A percentile compares a stretch with the other conserved stretches of the same genome.
These are phyloP conservation scores for Nephrotoma appendiculata DNA, from an alignment of 2,888 invertebrate species.

Conservation along the genomic window DNA sequence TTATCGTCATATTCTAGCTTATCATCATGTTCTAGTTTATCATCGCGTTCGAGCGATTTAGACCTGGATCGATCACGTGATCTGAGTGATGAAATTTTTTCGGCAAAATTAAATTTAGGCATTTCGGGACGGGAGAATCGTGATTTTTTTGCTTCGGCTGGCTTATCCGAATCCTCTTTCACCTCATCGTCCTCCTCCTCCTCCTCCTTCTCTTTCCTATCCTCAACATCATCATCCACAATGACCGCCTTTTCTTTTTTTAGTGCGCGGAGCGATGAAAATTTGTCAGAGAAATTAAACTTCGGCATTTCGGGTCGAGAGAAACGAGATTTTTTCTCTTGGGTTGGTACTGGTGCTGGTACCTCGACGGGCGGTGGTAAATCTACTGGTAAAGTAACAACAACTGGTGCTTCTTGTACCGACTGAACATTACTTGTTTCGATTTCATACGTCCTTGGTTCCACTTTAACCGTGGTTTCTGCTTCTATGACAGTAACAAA, in stretches of 20 bases:
- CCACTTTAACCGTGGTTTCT: neutral
- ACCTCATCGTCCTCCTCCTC: neutral
- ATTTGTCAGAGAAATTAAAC: constrained; percentile 45
- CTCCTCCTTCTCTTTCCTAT: neutral
- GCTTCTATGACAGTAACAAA: neutral
- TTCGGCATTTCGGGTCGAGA: constrained; percentile 43
- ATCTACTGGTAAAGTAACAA: neutral
- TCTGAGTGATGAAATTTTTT: constrained; percentile 45
- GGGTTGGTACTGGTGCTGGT: neutral
- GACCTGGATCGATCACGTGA: constrained; percentile 25
- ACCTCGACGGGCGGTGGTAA: neutral
- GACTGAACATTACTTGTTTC: neutral
- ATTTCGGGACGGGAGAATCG: constrained; percentile 40
- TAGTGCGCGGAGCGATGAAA: constrained; percentile 41
- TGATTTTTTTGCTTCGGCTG: neutral
- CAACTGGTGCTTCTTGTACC: neutral
- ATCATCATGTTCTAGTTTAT: constrained; percentile 14
- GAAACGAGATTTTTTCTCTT: constrained; percentile 30
- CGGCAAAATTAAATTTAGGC: constrained; percentile 47
- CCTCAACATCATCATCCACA: neutral
- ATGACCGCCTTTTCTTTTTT: neutral
- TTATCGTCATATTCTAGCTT: neutral
- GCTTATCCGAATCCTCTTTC: neutral
- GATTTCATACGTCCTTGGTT: neutral
- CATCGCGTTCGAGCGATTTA: constrained; percentile 24